These are phyloP conservation scores for Genyomyrus donnyi DNA, from an alignment of 2,113 vertebrate genomes.

Conservation along the genomic window DNA sequence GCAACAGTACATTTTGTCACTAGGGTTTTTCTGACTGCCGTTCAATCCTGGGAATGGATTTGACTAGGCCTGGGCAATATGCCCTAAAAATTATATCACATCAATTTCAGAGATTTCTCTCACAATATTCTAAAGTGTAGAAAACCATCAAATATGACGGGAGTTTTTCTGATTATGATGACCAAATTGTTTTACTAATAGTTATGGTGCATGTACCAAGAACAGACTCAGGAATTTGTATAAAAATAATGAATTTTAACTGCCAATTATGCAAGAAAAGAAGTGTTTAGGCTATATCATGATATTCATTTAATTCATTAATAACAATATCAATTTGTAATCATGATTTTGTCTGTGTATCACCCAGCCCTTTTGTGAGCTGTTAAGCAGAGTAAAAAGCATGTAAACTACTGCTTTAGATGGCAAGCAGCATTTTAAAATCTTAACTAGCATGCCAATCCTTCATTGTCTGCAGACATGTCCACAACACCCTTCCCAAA, in stretches of 20 bases:
- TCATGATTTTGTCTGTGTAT: background rate
- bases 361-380: background rate
- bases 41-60: background rate
- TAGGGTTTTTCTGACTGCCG: background rate
- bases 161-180: background rate
- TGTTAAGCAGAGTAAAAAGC: background rate
- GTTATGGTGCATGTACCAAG: background rate
- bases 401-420: background rate
- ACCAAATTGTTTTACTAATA: background rate
- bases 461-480: background rate
- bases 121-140: background rate
- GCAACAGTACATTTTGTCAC: background rate
- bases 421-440: background rate
- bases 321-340: background rate
- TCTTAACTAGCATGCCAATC: background rate
- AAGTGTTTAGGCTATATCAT: background rate
- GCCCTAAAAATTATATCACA: background rate
- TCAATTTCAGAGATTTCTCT: background rate
- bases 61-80: background rate
- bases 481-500: background rate
- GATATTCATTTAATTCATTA: background rate
- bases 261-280: background rate
- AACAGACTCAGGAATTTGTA: background rate
- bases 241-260: background rate
- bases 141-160: background rate